Evolutionary conservation across 2,888 invertebrate species (phyloP).

Genomic region (Homarus gammarus): DNA sequence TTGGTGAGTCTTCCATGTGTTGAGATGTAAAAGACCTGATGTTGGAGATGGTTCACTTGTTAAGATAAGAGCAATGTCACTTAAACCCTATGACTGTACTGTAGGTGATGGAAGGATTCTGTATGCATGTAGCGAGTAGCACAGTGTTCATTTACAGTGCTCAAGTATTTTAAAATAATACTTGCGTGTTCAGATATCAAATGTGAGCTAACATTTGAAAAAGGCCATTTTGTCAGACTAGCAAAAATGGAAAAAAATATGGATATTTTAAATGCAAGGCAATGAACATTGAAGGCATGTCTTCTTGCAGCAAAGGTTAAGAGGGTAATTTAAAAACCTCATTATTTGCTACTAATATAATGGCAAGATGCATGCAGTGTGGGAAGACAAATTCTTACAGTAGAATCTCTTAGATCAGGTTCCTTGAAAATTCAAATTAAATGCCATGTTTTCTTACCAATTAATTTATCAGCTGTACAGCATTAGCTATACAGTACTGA

Average conservation of each 20-base stretch:
- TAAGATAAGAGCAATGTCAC: too few species aligned
- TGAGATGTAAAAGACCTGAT: neutral
- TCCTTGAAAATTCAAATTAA: neutral
- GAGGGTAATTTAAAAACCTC: neutral
- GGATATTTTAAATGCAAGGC: neutral
- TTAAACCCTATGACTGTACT: neutral
- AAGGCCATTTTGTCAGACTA: neutral
- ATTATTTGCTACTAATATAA: neutral
- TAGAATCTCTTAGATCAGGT: neutral
- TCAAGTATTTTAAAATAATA: too few species aligned
- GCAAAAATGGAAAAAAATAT: neutral
- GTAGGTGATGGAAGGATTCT: neutral
- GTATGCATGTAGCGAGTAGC: neutral
- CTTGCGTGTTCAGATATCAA: neutral
- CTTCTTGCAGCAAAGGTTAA: neutral
- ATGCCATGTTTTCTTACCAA: too few species aligned
- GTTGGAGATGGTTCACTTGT: neutral
- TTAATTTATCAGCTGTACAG: too few species aligned
- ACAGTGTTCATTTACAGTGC: neutral
- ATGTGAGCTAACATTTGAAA: neutral
- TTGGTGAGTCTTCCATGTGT: neutral
- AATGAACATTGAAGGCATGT: neutral
- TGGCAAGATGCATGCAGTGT: neutral
- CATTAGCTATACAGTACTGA: too few species aligned
- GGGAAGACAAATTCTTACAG: neutral